Percentiles rank a stretch among this genome's conserved stretches.
phyloP scores from a whole-genome alignment of 2,113 vertebrate genomes.

The Stomatorhinus ivindoensis region DNA sequence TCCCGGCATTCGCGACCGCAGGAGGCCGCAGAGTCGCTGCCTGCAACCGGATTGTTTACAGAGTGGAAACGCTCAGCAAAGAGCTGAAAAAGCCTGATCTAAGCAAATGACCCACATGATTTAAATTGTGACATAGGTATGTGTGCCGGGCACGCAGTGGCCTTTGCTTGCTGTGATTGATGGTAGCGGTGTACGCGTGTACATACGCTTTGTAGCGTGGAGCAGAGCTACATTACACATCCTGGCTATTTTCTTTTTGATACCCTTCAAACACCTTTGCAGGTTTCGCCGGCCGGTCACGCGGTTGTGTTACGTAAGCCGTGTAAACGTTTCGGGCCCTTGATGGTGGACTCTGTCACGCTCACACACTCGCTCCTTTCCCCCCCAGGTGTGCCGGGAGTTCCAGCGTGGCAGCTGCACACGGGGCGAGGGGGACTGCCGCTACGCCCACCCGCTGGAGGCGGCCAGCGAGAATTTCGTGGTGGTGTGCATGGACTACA shows the following conservation, averaged over 20 bases:
- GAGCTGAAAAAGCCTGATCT: background rate
- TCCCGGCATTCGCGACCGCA: background rate
- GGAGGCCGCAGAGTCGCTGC: background rate
- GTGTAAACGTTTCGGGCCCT: background rate
- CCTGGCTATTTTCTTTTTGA: background rate
- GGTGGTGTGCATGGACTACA: constrained; percentile 98
- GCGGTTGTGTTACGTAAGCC: background rate
- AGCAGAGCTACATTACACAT: background rate
- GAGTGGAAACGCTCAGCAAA: background rate
- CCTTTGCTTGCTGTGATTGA: background rate
- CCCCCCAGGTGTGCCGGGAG: constrained; percentile 86
- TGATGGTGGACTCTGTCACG: background rate
- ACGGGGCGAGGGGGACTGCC: constrained; percentile 93
- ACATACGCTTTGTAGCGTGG: background rate
- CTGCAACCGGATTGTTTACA: background rate
- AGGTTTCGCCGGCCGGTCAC: background rate
- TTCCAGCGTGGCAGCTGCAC: constrained; percentile 97
- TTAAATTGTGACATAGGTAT: background rate
- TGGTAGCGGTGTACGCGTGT: background rate
- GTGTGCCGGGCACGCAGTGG: background rate
- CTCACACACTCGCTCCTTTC: constrained; percentile 14
- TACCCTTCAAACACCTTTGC: background rate
- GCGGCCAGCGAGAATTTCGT: constrained; percentile 91
- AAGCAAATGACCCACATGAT: background rate
- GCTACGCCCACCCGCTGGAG: constrained; percentile 92